Evolutionary conservation across 1,140 invertebrate species (phyloP).

Genomic region (Rhopalosiphum maidis): DNA sequence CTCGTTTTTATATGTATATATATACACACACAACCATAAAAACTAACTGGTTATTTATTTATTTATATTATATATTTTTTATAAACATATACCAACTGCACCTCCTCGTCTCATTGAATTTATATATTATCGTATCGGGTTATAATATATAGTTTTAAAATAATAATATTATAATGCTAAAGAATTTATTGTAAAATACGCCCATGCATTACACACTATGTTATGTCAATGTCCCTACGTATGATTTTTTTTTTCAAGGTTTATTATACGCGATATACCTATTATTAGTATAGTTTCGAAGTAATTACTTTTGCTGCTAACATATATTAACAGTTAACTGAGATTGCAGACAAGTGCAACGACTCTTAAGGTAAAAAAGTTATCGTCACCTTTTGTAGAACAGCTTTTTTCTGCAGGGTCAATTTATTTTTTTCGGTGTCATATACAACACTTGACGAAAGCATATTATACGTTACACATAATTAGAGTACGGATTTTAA

Average conservation of each 20-base stretch:
- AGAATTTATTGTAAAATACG: slow-evolving; percentile 25
- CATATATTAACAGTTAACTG: background rate
- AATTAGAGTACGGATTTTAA: too few relatives aligned
- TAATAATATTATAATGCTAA: background rate
- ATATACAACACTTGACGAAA: background rate
- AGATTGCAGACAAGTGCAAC: background rate
- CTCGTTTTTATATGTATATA: background rate
- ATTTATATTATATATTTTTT: background rate
- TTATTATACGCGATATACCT: background rate
- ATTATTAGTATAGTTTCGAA: background rate
- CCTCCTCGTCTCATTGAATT: background rate
- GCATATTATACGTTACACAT: background rate
- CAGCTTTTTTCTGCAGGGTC: background rate
- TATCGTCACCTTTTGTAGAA: background rate
- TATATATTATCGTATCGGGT: background rate
- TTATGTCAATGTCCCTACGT: slow-evolving; percentile 4
- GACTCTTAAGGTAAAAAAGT: background rate
- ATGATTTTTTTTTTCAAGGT: background rate
- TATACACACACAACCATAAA: background rate
- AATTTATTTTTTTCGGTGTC: background rate
- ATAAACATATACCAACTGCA: background rate
- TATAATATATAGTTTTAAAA: background rate
- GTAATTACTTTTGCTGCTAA: background rate
- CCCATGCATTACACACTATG: background rate
- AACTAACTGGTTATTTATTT: background rate